Percentiles rank a stretch among this genome's conserved stretches.
Evolutionary conservation across 2,888 invertebrate species (phyloP).

Genomic region (Lasioglossum vierecki): DNA sequence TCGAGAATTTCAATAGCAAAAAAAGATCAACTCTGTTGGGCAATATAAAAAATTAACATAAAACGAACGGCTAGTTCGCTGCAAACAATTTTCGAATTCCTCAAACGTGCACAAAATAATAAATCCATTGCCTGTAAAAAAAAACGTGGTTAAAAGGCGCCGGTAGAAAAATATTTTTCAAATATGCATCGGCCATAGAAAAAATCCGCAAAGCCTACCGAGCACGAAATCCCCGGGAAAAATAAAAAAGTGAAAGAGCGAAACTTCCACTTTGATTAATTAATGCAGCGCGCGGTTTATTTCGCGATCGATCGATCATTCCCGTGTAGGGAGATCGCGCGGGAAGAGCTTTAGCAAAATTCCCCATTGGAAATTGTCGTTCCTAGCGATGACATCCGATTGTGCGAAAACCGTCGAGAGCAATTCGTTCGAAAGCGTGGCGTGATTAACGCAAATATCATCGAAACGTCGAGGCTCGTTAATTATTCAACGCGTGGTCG

Average conservation of each 20-base stretch:
- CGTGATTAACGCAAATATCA: constrained; percentile 13
- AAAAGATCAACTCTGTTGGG: background rate
- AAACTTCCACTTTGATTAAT: constrained; percentile 17
- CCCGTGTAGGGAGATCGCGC: background rate
- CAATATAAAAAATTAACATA: background rate
- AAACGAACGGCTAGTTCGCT: background rate
- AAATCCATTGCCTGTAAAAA: background rate
- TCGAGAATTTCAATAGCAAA: too few relatives aligned
- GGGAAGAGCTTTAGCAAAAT: background rate
- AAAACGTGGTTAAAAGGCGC: background rate
- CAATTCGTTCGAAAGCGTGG: background rate
- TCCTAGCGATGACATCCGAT: background rate
- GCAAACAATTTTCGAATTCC: background rate
- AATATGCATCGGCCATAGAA: background rate
- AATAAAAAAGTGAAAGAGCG: background rate
- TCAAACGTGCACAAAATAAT: background rate
- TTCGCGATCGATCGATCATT: background rate
- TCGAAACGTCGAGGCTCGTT: constrained; percentile 14
- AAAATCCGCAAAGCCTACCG: background rate
- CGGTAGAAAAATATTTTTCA: background rate
- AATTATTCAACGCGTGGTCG: constrained; percentile 6
- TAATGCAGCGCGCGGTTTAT: background rate
- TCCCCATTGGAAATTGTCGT: background rate
- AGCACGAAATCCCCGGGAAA: background rate
- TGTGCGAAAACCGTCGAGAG: background rate